Evolutionary conservation across 2,888 invertebrate genomes (phyloP).

Genomic region (Marasmarcha lunaedactyla): DNA sequence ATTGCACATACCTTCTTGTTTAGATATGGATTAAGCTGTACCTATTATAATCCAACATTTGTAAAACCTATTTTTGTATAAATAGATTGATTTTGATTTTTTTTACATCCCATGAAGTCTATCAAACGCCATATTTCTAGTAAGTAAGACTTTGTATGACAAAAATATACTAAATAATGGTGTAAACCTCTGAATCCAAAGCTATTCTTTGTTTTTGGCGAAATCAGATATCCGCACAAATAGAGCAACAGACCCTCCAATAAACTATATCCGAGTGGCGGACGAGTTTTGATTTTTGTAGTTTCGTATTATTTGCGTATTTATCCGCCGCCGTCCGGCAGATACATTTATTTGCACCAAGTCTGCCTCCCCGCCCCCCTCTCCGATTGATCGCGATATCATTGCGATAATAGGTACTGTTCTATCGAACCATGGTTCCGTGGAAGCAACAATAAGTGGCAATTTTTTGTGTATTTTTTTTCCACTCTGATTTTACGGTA

Average conservation of each 20-base stretch:
- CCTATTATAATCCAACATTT: too few relatives aligned
- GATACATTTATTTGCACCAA: conserved; percentile 64
- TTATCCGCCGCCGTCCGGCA: conserved; percentile 65
- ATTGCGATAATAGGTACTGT: conserved; percentile 64
- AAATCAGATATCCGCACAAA: too few relatives aligned
- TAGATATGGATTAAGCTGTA: too few relatives aligned
- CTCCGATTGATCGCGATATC: conserved; percentile 70
- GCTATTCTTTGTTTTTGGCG: too few relatives aligned
- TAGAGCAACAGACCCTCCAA: conserved; percentile 29
- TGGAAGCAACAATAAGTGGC: conserved; percentile 33
- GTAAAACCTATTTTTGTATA: too few relatives aligned
- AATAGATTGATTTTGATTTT: too few relatives aligned
- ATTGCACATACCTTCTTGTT: too few relatives aligned
- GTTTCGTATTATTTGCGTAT: conserved; percentile 71
- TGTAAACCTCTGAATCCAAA: too few relatives aligned
- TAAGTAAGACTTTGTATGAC: too few relatives aligned
- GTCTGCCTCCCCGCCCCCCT: conserved; percentile 23
- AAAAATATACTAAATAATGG: too few relatives aligned
- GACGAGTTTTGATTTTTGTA: conserved; percentile 71
- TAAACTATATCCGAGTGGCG: conserved; percentile 50
- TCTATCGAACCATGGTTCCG: conserved; percentile 48
- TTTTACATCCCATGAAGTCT: too few relatives aligned
- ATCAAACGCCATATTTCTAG: too few relatives aligned
- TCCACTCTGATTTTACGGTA: not conserved
- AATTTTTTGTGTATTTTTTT: not conserved